A percentile compares a stretch with the other conserved stretches of the same genome.
These are phyloP conservation scores for Phymorhynchus buccinoides DNA, from an alignment of 1,140 invertebrate genomes.

Conservation along the genomic window DNA sequence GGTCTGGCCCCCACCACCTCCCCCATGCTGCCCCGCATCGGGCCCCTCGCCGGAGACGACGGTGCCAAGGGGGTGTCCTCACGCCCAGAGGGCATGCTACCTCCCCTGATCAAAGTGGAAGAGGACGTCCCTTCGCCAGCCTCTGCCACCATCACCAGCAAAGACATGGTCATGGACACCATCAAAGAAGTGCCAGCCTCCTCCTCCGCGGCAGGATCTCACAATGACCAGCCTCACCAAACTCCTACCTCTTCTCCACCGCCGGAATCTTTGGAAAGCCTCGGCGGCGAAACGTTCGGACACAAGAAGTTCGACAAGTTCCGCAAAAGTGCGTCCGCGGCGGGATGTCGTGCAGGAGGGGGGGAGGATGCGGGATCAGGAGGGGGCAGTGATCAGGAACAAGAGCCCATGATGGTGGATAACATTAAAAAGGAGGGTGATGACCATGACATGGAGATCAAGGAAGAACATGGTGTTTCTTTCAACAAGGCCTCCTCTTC, in stretches of 20 bases:
- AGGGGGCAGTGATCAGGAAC: constrained; percentile 25
- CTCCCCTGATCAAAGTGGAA: neutral
- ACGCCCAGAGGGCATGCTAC: neutral
- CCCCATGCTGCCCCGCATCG: constrained; percentile 18
- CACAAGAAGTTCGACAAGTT: constrained; percentile 71
- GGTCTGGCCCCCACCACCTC: constrained; percentile 33
- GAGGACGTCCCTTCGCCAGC: constrained; percentile 9
- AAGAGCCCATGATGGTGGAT: constrained; percentile 10
- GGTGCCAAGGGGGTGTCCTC: neutral
- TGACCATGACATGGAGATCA: constrained; percentile 23
- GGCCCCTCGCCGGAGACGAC: constrained; percentile 13
- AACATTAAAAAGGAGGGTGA: constrained; percentile 18
- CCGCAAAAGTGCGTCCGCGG: constrained; percentile 53
- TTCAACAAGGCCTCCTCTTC: constrained; percentile 25
- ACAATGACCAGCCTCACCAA: too few species aligned
- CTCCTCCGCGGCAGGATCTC: neutral
- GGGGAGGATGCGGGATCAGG: constrained; percentile 33
- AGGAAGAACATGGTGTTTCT: neutral
- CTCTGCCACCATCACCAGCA: constrained; percentile 18
- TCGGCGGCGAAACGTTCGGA: constrained; percentile 53
- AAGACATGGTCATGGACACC: constrained; percentile 5
- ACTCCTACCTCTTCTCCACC: constrained; percentile 11
- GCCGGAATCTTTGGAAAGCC: neutral
- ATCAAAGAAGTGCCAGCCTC: neutral
- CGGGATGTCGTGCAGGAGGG: too few species aligned